Evolutionary conservation across 2,113 vertebrate genomes (phyloP).

Genomic region (Pelmatolapia mariae): DNA sequence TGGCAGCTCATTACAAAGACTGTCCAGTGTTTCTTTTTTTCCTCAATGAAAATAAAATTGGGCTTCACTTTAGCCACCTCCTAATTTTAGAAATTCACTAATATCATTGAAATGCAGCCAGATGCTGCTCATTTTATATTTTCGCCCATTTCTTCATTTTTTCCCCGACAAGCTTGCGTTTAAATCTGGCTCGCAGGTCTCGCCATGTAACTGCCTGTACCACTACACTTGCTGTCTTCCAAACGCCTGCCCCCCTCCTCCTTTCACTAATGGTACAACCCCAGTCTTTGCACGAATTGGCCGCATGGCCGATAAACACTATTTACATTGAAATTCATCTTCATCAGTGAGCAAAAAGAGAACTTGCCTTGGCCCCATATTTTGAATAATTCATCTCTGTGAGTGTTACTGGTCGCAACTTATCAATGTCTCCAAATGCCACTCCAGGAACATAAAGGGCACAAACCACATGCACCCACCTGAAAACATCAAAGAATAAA

Average conservation of each 20-base stretch:
- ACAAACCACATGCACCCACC: conserved; percentile 99
- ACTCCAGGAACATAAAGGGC: conserved; percentile 97
- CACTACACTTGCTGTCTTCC: not conserved
- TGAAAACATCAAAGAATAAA: conserved; percentile 35
- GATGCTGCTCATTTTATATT: not conserved
- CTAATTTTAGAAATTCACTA: not conserved
- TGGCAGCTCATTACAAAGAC: not conserved
- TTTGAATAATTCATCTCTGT: conserved; percentile 99
- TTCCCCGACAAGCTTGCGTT: not conserved
- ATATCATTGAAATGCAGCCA: not conserved
- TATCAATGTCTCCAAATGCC: conserved; percentile 98
- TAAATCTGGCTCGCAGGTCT: not conserved
- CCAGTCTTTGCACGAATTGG: not conserved
- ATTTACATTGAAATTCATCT: not conserved
- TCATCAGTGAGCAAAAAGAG: not conserved
- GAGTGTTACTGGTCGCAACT: conserved; percentile 91
- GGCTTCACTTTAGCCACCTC: not conserved
- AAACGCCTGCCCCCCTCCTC: not conserved
- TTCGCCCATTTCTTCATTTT: not conserved
- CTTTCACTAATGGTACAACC: not conserved
- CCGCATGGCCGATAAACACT: not conserved
- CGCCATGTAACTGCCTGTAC: not conserved
- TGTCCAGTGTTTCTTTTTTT: not conserved
- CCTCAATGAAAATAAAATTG: not conserved
- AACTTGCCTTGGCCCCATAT: conserved; percentile 93